Conservation (phyloP, 2,888 invertebrate species). For the Galeruca laticollis region DNA sequence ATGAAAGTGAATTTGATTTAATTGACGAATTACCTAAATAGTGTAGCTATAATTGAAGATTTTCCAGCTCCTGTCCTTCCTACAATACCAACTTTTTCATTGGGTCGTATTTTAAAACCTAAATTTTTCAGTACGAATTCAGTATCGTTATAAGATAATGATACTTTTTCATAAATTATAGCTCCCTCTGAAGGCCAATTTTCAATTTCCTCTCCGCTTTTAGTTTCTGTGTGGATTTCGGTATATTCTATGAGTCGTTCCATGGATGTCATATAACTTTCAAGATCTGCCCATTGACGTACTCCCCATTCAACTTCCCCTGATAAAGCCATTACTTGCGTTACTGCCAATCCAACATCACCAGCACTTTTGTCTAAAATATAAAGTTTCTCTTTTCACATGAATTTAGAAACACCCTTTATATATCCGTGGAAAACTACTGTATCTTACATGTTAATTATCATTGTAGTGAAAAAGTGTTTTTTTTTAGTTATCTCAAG, state of each 20-base stretch:
- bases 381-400: not conserved
- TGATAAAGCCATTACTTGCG: constrained; percentile 82
- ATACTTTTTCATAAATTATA: constrained; percentile 77
- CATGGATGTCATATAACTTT: constrained; percentile 88
- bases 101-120: constrained; percentile 74
- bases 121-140: constrained; percentile 81
- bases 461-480: too few relatives aligned
- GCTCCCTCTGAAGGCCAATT: constrained; percentile 81
- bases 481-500: too few relatives aligned
- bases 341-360: constrained; percentile 73
- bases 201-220: constrained; percentile 68
- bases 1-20: too few relatives aligned
- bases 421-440: too few relatives aligned
- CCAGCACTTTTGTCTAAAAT: constrained; percentile 53
- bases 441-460: too few relatives aligned
- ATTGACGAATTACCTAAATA: constrained; percentile 68
- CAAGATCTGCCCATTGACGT: constrained; percentile 86
- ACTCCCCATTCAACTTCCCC: constrained; percentile 74
- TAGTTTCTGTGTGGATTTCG: constrained; percentile 65
- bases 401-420: not conserved
- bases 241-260: constrained; percentile 76
- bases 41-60: constrained; percentile 79
- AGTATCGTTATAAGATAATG: constrained; percentile 78
- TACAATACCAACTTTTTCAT: constrained; percentile 81
- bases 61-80: constrained; percentile 89